phyloP scores from a whole-genome alignment of 2,888 invertebrate species.

The Drosophila macrospina region DNA sequence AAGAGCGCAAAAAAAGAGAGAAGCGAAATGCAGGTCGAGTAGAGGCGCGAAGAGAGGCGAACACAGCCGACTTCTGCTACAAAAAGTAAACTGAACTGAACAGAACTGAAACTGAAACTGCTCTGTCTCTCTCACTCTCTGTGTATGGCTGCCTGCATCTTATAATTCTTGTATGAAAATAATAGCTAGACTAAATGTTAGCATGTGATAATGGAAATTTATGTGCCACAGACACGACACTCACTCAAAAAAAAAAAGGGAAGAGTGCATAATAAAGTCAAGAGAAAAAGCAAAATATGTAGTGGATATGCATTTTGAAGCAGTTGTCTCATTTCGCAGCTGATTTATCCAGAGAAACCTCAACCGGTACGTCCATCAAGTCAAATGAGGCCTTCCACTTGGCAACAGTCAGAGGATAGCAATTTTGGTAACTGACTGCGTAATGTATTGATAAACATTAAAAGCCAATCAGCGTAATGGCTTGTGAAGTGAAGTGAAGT shows the following conservation, averaged over 20 bases:
- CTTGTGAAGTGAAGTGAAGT: conserved; percentile 65
- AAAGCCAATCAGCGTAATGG: conserved; percentile 80
- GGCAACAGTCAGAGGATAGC: conserved; percentile 15
- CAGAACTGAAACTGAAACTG: background rate
- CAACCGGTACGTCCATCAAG: conserved; percentile 34
- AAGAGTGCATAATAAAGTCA: background rate
- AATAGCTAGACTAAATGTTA: conserved; percentile 75
- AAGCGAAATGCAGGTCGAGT: conserved; percentile 53
- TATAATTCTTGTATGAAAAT: conserved; percentile 74
- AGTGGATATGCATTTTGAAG: conserved; percentile 59
- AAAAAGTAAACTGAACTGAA: background rate
- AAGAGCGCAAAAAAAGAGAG: background rate
- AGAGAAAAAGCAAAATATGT: conserved; percentile 14
- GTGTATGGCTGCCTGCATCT: conserved; percentile 61
- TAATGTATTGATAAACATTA: conserved; percentile 79
- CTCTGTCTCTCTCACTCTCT: conserved; percentile 18
- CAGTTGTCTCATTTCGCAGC: conserved; percentile 25
- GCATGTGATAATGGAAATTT: conserved; percentile 79
- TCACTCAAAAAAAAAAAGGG: background rate
- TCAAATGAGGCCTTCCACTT: conserved; percentile 29
- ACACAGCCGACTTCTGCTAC: conserved; percentile 4
- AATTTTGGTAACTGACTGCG: conserved; percentile 48
- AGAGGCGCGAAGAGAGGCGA: conserved; percentile 15
- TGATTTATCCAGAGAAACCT: conserved; percentile 20
- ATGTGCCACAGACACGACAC: conserved; percentile 65